These are phyloP conservation scores for Eristalis pertinax DNA, from an alignment of 2,888 invertebrate species.

Conservation along the genomic window DNA sequence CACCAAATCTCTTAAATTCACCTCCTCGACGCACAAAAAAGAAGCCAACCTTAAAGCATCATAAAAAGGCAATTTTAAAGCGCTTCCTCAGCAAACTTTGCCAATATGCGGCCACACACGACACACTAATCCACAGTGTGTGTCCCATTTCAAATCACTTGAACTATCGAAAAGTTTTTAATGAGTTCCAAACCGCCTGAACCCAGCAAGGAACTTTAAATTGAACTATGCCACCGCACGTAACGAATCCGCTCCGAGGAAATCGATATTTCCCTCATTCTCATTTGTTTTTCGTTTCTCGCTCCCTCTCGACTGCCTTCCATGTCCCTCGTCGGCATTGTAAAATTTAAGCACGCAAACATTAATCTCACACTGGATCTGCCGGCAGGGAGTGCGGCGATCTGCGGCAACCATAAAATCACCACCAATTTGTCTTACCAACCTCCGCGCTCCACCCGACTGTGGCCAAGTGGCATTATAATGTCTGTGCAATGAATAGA, in stretches of 20 bases:
- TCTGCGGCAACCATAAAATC: constrained; percentile 12
- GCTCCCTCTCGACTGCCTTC: neutral
- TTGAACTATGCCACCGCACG: neutral
- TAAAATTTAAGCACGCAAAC: constrained; percentile 13
- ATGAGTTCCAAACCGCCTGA: constrained; percentile 38
- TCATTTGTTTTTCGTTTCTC: neutral
- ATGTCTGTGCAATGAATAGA: neutral
- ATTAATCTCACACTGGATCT: constrained; percentile 16
- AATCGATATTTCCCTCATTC: neutral
- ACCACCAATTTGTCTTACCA: constrained; percentile 24
- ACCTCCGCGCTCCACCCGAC: neutral
- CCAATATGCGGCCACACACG: neutral
- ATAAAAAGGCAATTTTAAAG: neutral
- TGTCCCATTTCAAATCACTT: constrained; percentile 48
- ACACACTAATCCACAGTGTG: constrained; percentile 19
- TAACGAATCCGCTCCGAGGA: neutral
- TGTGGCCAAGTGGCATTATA: neutral
- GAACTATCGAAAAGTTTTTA: constrained; percentile 49
- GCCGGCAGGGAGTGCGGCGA: neutral
- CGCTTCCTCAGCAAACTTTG: constrained; percentile 2
- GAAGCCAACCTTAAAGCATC: neutral
- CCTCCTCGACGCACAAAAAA: too few relatives aligned
- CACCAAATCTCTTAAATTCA: neutral
- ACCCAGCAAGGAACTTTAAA: constrained; percentile 15
- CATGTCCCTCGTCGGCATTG: neutral